Conservation (phyloP, 53 echinoderm and acorn worm genomes). For the Paracentrotus lividus region DNA sequence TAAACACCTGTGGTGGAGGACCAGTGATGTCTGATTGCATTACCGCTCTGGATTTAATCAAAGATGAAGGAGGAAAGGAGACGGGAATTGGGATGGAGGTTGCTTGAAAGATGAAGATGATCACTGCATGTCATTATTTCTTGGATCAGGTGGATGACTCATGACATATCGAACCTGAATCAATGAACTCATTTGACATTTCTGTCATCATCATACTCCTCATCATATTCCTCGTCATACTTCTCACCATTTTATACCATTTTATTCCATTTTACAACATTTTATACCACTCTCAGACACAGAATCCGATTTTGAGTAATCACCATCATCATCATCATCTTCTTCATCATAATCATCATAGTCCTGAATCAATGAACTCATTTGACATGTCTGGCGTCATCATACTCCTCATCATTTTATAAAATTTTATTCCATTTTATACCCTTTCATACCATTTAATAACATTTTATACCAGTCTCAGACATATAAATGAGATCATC, state of each 20-base stretch:
- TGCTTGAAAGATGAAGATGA: conserved; percentile 17
- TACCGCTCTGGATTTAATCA: conserved; percentile 56
- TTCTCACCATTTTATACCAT: not conserved
- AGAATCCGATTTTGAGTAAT: too few relatives aligned
- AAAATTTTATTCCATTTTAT: too few relatives aligned
- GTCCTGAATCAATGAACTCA: too few relatives aligned
- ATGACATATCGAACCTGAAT: conserved; percentile 32
- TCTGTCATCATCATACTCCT: not conserved
- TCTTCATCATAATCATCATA: too few relatives aligned
- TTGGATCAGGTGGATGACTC: conserved; percentile 18
- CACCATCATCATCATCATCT: too few relatives aligned
- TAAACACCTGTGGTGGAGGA: conserved; percentile 57
- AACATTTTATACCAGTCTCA: too few relatives aligned
- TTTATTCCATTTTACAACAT: not conserved
- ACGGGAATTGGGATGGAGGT: conserved; percentile 19
- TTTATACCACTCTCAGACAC: too few relatives aligned
- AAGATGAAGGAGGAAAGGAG: conserved; percentile 27
- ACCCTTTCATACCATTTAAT: too few relatives aligned
- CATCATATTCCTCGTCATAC: not conserved
- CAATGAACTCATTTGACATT: conserved; percentile 37
- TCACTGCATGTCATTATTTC: conserved; percentile 38
- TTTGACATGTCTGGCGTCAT: too few relatives aligned
- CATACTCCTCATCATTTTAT: too few relatives aligned
- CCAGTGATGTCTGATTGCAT: conserved; percentile 55
- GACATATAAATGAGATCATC: too few relatives aligned